Base-by-base conservation (phyloP, 2,888 invertebrate genomes). In the Germaria angustata region DNA sequence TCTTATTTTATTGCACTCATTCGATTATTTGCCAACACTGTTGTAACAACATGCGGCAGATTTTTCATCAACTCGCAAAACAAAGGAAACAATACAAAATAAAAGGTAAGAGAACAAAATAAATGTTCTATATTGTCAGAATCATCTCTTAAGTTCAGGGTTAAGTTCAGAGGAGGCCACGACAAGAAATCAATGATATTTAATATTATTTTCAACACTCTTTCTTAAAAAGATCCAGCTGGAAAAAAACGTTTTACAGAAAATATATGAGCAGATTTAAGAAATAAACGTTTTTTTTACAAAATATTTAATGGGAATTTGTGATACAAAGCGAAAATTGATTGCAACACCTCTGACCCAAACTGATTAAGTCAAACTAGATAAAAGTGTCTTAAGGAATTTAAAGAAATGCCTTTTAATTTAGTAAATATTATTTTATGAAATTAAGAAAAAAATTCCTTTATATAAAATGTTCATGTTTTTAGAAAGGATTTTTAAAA, bases 111-210 rank as follows among this genome's bases (percentile, higher is more conserved):
- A 65, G 78, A 59, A 80, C 49, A 80, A 87, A 86, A 87, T 85
- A 84, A 87, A 86, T 87, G 85, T 87, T 86, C 87, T 71, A 86
- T 86, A 86, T 84, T 84, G 83, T 84, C 78, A 83, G 84, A 84
- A 84, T 82, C 82, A 68, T 79, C 81, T 68, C 81, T 68, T 28
- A 81, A 86, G 87, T 87, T 86, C 86, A 87, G 86, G 82, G 82
- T 82, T 78, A 84, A 84, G 78, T 79, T 79, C 79, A 76, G 71
- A 44, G 32, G 53, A 86, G 87, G 87, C 87, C 88, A 86, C 86
- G 85, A 86, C 86, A 86, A 87, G 85, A 87, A 87, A 85, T 85
- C 81, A 78, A 84, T 80, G 79, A 72, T 73, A 72, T 72, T 79
- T 66, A 72, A 79, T 79, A 79, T 66, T 57, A n/a, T 51, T 66